Percentiles rank a stretch among this genome's conserved stretches.
Evolutionary conservation across 2,797 vertebrate species (phyloP).

Genomic region (Syngnathus rostellatus): DNA sequence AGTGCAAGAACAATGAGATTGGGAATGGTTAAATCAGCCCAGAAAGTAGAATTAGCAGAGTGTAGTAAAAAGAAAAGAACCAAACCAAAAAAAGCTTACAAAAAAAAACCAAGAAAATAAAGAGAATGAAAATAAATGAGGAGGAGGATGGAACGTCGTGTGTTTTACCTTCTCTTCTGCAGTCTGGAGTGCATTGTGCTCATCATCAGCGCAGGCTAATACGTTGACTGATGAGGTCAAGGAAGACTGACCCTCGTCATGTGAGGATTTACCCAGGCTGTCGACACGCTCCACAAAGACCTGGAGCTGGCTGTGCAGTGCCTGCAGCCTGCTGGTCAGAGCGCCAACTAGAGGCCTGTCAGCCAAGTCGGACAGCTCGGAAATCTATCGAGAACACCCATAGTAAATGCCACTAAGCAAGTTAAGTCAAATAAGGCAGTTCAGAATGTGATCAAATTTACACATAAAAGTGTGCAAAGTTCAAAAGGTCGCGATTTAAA

Average conservation of each 20-base stretch:
- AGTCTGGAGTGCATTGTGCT: constrained; percentile 62
- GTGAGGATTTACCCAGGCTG: constrained; percentile 48
- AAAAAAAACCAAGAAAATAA: constrained; percentile 6
- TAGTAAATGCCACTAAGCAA: not conserved
- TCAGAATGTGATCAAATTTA: not conserved
- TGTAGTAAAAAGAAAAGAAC: constrained; percentile 17
- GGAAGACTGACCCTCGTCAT: constrained; percentile 34
- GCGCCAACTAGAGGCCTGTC: constrained; percentile 80
- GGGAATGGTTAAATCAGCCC: constrained; percentile 28
- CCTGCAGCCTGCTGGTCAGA: constrained; percentile 79
- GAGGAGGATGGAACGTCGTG: constrained; percentile 14
- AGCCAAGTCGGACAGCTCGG: constrained; percentile 53
- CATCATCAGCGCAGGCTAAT: constrained; percentile 59
- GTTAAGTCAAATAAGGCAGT: not conserved
- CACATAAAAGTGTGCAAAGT: no score
- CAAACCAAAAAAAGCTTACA: not conserved
- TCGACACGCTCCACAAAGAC: constrained; percentile 81
- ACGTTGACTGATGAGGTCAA: constrained; percentile 24
- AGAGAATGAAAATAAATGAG: constrained; percentile 25
- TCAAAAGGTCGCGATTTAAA: no score
- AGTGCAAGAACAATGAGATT: constrained; percentile 21
- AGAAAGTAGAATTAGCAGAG: constrained; percentile 28
- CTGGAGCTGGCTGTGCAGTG: constrained; percentile 82
- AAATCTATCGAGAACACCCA: constrained; percentile 31
- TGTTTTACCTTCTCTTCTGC: constrained; percentile 77